These are phyloP conservation scores for Poeciliopsis prolifica DNA, from an alignment of 2,113 vertebrate genomes.

Conservation along the genomic window DNA sequence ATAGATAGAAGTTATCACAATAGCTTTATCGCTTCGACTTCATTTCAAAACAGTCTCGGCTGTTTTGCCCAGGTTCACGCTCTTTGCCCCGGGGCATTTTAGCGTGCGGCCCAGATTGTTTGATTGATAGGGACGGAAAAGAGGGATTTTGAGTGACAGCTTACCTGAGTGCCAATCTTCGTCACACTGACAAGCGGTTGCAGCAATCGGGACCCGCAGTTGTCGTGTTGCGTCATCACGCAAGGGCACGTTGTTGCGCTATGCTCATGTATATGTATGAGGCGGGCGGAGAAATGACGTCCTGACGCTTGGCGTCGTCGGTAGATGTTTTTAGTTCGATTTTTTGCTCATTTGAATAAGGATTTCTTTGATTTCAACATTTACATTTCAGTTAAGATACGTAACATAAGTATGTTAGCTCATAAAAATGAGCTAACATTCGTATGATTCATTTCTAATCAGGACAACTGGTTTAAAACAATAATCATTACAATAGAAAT, in stretches of 20 bases:
- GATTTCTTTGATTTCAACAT: background rate
- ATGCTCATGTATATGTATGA: slow-evolving; percentile 81
- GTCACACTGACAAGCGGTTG: slow-evolving; percentile 99
- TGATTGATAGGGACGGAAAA: slow-evolving; percentile 93
- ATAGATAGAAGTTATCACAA: slow-evolving; percentile 18
- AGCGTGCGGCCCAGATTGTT: slow-evolving; percentile 79
- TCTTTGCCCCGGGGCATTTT: slow-evolving; percentile 74
- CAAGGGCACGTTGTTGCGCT: slow-evolving; percentile 78
- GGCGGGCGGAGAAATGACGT: slow-evolving; percentile 72
- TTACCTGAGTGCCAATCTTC: slow-evolving; percentile 99
- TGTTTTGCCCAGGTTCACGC: slow-evolving; percentile 42
- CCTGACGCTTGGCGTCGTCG: slow-evolving; percentile 29
- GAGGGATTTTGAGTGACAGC: slow-evolving; percentile 96
- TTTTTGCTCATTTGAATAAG: background rate
- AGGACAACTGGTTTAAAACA: background rate
- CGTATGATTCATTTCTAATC: background rate
- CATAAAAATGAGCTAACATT: too few species aligned
- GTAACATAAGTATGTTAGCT: background rate
- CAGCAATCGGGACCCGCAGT: slow-evolving; percentile 99
- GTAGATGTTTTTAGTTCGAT: too few species aligned
- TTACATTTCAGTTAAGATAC: background rate
- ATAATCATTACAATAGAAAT: background rate
- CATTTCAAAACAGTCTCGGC: slow-evolving; percentile 33
- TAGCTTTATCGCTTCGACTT: slow-evolving; percentile 51
- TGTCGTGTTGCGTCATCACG: slow-evolving; percentile 93